Conservation (phyloP, 1,140 invertebrate species). For the Brachionus manjavacas region DNA sequence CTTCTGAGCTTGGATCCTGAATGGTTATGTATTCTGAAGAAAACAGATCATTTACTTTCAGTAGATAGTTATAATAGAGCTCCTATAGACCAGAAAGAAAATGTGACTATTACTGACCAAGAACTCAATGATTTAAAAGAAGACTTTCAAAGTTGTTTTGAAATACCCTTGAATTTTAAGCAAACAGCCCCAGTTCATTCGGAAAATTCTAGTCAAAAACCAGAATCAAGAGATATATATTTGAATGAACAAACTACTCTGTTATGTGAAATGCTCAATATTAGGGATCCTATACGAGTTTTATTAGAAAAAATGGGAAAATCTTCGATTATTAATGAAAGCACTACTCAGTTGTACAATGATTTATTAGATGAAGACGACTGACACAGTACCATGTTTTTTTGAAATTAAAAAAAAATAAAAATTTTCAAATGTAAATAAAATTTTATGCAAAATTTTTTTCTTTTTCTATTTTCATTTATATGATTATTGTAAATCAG, state of each 20-base stretch:
- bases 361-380: constrained; percentile 35
- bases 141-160: constrained; percentile 65
- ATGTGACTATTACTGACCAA: constrained; percentile 67
- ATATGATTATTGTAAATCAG: not conserved
- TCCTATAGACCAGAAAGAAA: constrained; percentile 64
- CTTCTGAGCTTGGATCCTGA: constrained; percentile 79
- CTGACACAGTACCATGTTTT: not conserved
- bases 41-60: constrained; percentile 80
- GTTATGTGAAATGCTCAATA: constrained; percentile 72
- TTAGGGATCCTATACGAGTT: constrained; percentile 67
- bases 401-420: not conserved
- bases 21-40: constrained; percentile 80
- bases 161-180: constrained; percentile 72
- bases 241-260: constrained; percentile 75
- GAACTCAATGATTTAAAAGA: constrained; percentile 67
- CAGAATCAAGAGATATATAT: constrained; percentile 48
- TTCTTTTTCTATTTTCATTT: not conserved
- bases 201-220: constrained; percentile 54
- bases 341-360: constrained; percentile 30
- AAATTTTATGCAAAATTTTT: constrained; percentile 10
- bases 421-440: constrained; percentile 11
- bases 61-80: constrained; percentile 73
- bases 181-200: constrained; percentile 64
- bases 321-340: not conserved
- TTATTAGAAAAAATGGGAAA: constrained; percentile 30